A percentile compares a stretch with the other conserved stretches of the same genome.
phyloP scores from a whole-genome alignment of 2,888 invertebrate species.

The Trissoscelio sp. region DNA sequence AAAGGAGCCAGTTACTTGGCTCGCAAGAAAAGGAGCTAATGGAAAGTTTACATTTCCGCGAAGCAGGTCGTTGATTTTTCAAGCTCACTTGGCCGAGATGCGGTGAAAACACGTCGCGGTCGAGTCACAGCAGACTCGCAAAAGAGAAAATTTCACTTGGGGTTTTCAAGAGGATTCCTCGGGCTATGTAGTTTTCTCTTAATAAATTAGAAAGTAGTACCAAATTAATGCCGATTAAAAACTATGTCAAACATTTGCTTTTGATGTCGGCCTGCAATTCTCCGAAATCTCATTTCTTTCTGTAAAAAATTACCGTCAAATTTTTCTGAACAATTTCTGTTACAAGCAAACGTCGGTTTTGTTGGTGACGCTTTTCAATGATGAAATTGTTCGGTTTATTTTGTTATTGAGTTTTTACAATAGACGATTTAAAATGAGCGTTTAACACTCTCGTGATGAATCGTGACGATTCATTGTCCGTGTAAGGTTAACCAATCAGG shows the following conservation, averaged over 20 bases:
- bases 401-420: too few relatives aligned
- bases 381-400: too few relatives aligned
- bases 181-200: conserved; percentile 45
- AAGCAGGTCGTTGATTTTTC: conserved; percentile 59
- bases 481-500: too few relatives aligned
- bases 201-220: conserved; percentile 38
- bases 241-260: conserved; percentile 20
- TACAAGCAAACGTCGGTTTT: too few relatives aligned
- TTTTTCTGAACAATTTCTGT: too few relatives aligned
- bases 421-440: too few relatives aligned
- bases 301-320: too few relatives aligned
- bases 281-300: not conserved
- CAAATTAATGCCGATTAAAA: conserved; percentile 42
- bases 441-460: too few relatives aligned
- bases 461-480: too few relatives aligned
- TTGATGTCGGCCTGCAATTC: not conserved
- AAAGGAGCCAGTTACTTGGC: conserved; percentile 29
- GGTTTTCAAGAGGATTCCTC: conserved; percentile 28
- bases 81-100: conserved; percentile 61
- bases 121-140: conserved; percentile 22
- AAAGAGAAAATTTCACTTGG: conserved; percentile 45
- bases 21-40: conserved; percentile 46
- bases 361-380: too few relatives aligned
- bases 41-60: conserved; percentile 62
- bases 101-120: conserved; percentile 48